phyloP scores from a whole-genome alignment of 2,113 vertebrate species.

The Merops nubicus region DNA sequence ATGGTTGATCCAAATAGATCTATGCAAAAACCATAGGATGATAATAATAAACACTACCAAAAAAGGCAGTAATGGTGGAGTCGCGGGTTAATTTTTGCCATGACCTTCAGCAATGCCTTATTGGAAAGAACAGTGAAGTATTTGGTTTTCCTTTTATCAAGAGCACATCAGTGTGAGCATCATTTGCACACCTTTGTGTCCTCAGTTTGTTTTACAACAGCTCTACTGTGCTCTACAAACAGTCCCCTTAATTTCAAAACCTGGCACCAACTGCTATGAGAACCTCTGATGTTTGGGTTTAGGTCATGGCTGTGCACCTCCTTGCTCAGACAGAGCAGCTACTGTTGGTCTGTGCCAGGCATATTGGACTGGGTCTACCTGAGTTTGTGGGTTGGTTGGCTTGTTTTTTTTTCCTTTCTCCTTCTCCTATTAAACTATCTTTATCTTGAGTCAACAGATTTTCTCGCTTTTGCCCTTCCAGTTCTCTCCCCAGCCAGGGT shows the following conservation, averaged over 20 bases:
- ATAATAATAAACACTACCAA: background rate
- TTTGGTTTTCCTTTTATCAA: background rate
- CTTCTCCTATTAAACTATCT: background rate
- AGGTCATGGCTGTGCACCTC: background rate
- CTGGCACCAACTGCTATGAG: background rate
- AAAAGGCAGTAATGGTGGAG: background rate
- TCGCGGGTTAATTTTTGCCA: fast-evolving
- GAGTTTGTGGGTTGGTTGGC: background rate
- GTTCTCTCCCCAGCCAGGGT: background rate
- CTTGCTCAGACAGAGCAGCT: background rate
- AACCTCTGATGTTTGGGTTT: background rate
- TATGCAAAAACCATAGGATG: background rate
- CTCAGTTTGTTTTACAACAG: background rate
- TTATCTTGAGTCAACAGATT: background rate
- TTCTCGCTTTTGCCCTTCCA: background rate
- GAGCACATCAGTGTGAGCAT: background rate
- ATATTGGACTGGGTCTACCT: background rate
- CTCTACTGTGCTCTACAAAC: background rate
- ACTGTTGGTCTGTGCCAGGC: background rate
- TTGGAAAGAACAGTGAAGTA: background rate
- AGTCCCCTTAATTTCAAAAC: background rate
- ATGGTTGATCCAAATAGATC: fast-evolving
- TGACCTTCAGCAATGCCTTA: background rate
- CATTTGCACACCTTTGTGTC: background rate
- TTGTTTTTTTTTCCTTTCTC: background rate